Evolutionary conservation across 2,797 vertebrate species (phyloP).

Genomic region (Smutsia gigantea): DNA sequence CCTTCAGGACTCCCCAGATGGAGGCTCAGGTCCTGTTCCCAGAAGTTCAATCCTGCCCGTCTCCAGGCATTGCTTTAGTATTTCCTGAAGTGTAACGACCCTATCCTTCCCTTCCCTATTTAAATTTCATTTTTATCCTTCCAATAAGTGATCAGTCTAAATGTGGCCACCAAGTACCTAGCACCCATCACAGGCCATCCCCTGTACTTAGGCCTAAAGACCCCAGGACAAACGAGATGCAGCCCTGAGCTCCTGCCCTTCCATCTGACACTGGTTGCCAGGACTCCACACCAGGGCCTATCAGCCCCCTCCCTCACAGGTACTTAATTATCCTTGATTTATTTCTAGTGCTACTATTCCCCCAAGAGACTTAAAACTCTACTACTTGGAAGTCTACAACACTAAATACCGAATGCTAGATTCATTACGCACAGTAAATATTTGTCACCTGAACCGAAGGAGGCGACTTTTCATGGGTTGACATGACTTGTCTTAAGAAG

Average conservation of each 20-base stretch:
- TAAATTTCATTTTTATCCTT: neutral
- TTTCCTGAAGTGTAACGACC: neutral
- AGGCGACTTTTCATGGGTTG: neutral
- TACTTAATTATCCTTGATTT: neutral
- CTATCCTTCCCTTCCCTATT: neutral
- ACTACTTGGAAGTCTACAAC: neutral
- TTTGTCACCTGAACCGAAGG: neutral
- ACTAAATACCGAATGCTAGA: neutral
- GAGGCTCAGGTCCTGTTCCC: neutral
- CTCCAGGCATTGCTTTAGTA: neutral
- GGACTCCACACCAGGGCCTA: neutral
- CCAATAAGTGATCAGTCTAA: neutral
- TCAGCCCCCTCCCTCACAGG: neutral
- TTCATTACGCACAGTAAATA: neutral
- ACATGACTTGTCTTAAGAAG: neutral
- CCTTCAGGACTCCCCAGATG: no score
- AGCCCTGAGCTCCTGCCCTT: neutral
- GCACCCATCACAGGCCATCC: neutral
- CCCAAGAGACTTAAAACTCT: neutral
- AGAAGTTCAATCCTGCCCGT: neutral
- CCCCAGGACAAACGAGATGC: neutral
- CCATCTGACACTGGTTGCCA: neutral
- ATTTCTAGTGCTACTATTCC: neutral
- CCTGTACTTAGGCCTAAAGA: neutral
- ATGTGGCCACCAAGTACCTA: neutral